Evolutionary conservation across 2,113 vertebrate species (phyloP), one percentile per base, ranked within the genome.

Genomic region (Ophthalmolycus amberensis): DNA sequence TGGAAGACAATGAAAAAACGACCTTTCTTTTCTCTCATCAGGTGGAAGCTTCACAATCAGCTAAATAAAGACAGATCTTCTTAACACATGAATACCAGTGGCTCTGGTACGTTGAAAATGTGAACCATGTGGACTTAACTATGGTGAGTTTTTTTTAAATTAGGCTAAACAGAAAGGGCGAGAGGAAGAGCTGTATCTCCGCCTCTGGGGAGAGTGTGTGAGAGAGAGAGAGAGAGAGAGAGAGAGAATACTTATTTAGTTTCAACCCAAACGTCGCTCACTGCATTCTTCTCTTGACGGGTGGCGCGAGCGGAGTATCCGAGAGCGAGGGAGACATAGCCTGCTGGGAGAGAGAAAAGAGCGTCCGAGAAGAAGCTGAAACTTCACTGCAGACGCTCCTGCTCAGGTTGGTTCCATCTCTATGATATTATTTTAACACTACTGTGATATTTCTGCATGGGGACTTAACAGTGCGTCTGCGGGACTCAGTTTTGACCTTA

Each of bases 211-310:
- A 22, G 71, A 75, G 44, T 3, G 56, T 32, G 71, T 5, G 74
- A 68, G 63, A 29, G 54, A 59, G 65, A 38, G 66, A 32, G 67
- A 16, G 82, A 34, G 63, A 67, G 78, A 56, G 60, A 52, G 80
- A 58, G 56, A 1, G 40, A 29, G 77, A 72, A 77, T 29, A 78
- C 83, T 91, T 88, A 56, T 80, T 89, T 87, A 85, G 87, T 88
- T 89, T 90, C 88, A 90, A 71, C 70, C 74, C 82, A 84, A 85
- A 84, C 86, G 77, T 75, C 79, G 64, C 80, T 50, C 65, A 68
- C 77, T 85, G 86, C 91, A 91, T 86, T 93, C 87, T 91, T 90
- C 71, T 74, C 83, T 85, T 82, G 73, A 56, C 69, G 67, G 77
- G 79, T 70, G 78, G 67, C 54, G 70, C 68, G 71, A 72, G 64